Evolutionary conservation across 2,113 vertebrate genomes (phyloP).

Genomic region (Poeciliopsis turrubarensis): DNA sequence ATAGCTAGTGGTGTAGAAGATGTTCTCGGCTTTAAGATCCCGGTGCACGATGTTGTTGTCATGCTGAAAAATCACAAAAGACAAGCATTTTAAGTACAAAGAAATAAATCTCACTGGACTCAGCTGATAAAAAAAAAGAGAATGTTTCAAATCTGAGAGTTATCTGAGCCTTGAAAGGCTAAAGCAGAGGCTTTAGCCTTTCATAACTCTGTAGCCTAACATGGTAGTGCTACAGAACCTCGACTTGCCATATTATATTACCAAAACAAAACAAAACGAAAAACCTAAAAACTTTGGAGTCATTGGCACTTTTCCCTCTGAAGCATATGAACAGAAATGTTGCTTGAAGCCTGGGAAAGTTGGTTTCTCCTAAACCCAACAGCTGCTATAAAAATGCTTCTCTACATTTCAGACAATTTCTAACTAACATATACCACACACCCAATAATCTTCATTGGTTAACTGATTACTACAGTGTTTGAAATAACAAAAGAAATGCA

Average conservation of each 20-base stretch:
- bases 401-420: not conserved
- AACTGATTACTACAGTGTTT: not conserved
- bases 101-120: not conserved
- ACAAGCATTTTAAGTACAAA: not conserved
- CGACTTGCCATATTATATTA: not conserved
- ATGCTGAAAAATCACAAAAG: constrained; percentile 70
- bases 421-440: not conserved
- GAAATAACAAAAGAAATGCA: not conserved
- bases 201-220: not conserved
- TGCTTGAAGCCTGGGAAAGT: not conserved
- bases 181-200: not conserved
- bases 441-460: not conserved
- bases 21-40: constrained; percentile 83
- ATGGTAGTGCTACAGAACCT: not conserved
- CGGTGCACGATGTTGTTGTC: constrained; percentile 81
- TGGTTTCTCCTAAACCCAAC: not conserved
- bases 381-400: not conserved
- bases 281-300: not conserved
- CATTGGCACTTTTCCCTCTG: not conserved
- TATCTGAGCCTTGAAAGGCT: not conserved
- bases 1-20: constrained; percentile 81
- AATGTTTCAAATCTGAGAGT: not conserved
- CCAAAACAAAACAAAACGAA: not conserved
- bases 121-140: not conserved
- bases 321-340: not conserved